Evolutionary conservation across 2,888 invertebrate species (phyloP), one percentile per base, ranked within the genome.

Genomic region (Escarpia spicata): DNA sequence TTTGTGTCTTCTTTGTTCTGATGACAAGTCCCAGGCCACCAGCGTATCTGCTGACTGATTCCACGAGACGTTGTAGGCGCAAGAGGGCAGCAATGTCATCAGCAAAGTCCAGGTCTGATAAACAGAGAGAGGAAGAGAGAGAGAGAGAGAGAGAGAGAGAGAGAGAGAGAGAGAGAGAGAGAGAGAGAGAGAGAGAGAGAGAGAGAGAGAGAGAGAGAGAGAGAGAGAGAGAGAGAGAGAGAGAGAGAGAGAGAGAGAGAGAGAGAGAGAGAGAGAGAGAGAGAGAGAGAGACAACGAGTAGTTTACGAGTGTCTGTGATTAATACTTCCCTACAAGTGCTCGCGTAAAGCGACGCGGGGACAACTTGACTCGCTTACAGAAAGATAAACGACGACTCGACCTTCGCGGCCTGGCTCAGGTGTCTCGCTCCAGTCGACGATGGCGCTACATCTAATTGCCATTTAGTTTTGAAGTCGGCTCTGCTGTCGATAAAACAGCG

Each of bases 391-490:
- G 75, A 75, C 75, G 75, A 1, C 26, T 75, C 75, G 75, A 26
- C 75, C 26, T 75, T 75, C 19, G 26, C 75, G 4, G 75, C 75
- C n/a, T 4, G 75, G 19, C 75, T 75, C 75, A 75, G 75, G 75
- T 75, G 75, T 75, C 75, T 26, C 26, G 26, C 6, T 26, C 75
- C 75, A 3, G 2, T 75, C 75, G n/a, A 75, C 75, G 75, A 26
- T 26, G 75, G 75, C 19, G 75, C 75, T 75, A 75, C 75, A 26
- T 75, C 19, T 75, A 75, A 75, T 75, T 75, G 75, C 75, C 75
- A 75, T 75, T 75, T 75, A 75, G 75, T 75, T 75, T 75, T 75
- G 75, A 75, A 26, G 75, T 75, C 75, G 75, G 75, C 75, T n/a
- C 75, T 4, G 6, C 75, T 75, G 75, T 75, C 75, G 75, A 75